Evolutionary conservation across 1,140 invertebrate genomes (phyloP).

Genomic region (Leptopilina clavipes): DNA sequence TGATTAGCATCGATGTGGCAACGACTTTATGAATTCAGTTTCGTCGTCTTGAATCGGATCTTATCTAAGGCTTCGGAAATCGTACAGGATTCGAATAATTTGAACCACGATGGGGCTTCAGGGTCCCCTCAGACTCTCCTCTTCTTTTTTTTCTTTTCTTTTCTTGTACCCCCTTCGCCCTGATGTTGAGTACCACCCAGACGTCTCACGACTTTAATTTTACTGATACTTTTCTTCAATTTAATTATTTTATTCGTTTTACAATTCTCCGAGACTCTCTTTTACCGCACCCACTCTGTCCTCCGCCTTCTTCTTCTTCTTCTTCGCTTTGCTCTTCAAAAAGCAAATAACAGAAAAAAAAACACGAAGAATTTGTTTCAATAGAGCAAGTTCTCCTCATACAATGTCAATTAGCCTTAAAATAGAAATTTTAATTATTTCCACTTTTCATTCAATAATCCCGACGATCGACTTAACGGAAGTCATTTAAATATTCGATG

Average conservation of each 20-base stretch:
- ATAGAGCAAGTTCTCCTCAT: no score
- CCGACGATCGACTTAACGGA: slow-evolving; percentile 58
- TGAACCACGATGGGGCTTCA: slow-evolving; percentile 64
- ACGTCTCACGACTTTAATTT: slow-evolving; percentile 37
- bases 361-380: background rate
- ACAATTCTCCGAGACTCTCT: background rate
- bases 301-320: background rate
- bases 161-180: slow-evolving; percentile 32
- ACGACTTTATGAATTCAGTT: slow-evolving; percentile 55
- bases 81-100: slow-evolving; percentile 74
- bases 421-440: slow-evolving; percentile 58
- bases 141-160: slow-evolving; percentile 46
- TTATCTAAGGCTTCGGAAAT: slow-evolving; percentile 72
- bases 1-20: slow-evolving; percentile 52
- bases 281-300: background rate
- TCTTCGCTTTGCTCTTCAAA: no score
- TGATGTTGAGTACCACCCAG: slow-evolving; percentile 12
- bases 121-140: slow-evolving; percentile 45
- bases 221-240: slow-evolving; percentile 35
- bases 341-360: background rate
- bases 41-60: slow-evolving; percentile 58
- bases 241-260: slow-evolving; percentile 35
- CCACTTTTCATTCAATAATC: slow-evolving; percentile 60
- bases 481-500: slow-evolving; percentile 68
- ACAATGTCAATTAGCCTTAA: slow-evolving; percentile 52